phyloP scores from a whole-genome alignment of 2,797 vertebrate genomes.

The Cryptoblepharus egeriae region DNA sequence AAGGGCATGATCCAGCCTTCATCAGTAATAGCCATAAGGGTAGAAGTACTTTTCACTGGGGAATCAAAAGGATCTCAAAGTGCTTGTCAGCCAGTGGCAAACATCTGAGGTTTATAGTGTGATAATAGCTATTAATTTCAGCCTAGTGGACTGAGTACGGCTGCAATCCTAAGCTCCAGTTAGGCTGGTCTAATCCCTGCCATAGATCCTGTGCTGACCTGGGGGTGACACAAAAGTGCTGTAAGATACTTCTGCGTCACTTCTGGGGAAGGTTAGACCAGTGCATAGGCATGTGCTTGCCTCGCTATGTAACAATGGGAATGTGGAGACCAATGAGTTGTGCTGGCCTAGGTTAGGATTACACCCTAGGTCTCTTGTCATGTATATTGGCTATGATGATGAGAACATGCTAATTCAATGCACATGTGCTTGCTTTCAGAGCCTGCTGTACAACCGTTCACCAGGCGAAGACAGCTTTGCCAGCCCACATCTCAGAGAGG shows the following conservation, averaged over 20 bases:
- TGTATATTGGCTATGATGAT: not conserved
- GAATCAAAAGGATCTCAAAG: not conserved
- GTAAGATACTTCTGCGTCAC: no score
- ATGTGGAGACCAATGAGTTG: no score
- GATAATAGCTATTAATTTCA: conserved; percentile 6
- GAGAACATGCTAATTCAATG: conserved; percentile 49
- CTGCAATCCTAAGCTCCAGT: no score
- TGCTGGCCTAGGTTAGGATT: no score
- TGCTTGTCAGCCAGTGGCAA: conserved; percentile 44
- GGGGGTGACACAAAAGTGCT: no score
- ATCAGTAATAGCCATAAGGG: not conserved
- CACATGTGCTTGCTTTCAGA: conserved; percentile 72
- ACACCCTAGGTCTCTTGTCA: not conserved
- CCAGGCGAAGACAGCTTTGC: conserved; percentile 67
- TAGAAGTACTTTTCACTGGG: conserved; percentile 42
- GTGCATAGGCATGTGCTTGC: no score
- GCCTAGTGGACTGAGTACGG: not conserved
- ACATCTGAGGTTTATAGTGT: conserved; percentile 31
- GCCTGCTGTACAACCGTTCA: conserved; percentile 66
- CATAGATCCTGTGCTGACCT: no score
- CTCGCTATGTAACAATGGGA: no score
- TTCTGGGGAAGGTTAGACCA: no score
- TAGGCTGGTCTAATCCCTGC: no score
- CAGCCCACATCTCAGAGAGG: conserved; percentile 68
- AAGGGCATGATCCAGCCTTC: not conserved